Conservation (phyloP, 2,888 invertebrate genomes). For the Hedychridium roseum region DNA sequence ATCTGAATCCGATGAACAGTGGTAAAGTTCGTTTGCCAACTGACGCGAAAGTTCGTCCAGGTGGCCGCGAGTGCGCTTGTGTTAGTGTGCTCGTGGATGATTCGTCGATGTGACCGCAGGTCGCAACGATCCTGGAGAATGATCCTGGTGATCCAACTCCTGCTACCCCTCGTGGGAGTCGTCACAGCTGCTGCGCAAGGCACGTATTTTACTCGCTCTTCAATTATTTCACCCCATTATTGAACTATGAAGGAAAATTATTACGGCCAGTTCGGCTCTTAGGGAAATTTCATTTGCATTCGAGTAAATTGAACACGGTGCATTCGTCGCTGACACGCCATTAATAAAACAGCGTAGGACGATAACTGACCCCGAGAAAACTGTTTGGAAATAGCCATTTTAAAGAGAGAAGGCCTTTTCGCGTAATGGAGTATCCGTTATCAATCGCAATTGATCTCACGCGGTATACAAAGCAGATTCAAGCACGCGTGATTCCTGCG, state of each 20-base stretch:
- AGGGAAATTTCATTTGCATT: neutral
- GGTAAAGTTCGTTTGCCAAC: neutral
- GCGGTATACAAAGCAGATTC: conserved; percentile 18
- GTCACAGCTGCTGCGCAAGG: conserved; percentile 48
- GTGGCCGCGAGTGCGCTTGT: neutral
- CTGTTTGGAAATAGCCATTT: neutral
- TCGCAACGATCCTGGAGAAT: conserved; percentile 31
- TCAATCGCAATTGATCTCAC: conserved; percentile 10
- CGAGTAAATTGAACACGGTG: neutral
- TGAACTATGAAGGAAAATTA: neutral
- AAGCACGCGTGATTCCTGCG: conserved; percentile 19
- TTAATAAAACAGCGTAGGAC: neutral
- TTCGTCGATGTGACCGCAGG: conserved; percentile 42
- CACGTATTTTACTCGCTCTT: conserved; percentile 26
- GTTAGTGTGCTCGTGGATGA: conserved; percentile 10
- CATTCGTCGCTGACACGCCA: neutral
- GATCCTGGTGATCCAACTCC: conserved; percentile 48
- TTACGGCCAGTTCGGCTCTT: too few species aligned
- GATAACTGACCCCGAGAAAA: neutral
- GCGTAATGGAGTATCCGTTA: conserved; percentile 11
- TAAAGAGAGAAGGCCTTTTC: too few species aligned
- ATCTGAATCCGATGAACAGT: too few species aligned
- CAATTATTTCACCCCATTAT: neutral
- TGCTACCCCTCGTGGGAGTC: conserved; percentile 50
- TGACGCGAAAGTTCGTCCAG: neutral